phyloP scores from a whole-genome alignment of 2,797 vertebrate genomes.

The Notoglanidium macrostoma region DNA sequence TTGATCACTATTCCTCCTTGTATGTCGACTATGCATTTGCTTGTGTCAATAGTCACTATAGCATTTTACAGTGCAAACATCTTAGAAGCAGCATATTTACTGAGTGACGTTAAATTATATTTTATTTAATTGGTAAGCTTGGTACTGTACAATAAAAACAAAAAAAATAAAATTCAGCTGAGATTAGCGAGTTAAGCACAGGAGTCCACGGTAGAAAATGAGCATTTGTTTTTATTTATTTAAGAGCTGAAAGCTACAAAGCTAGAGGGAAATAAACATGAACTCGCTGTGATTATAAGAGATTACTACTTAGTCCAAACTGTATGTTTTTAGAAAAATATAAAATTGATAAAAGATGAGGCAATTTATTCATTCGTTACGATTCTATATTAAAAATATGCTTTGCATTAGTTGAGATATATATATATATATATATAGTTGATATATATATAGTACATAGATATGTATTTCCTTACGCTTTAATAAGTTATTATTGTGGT shows the following conservation, averaged over 20 bases:
- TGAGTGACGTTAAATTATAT: constrained; percentile 40
- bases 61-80: constrained; percentile 48
- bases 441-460: no score
- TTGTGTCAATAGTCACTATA: constrained; percentile 7
- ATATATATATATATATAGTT: constrained; percentile 53
- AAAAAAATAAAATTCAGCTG: neutral
- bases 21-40: constrained; percentile 9
- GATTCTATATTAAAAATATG: constrained; percentile 65
- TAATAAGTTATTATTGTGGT: constrained; percentile 60
- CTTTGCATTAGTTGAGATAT: constrained; percentile 72
- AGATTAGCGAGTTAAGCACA: constrained; percentile 10
- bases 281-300: constrained; percentile 45
- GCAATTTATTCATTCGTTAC: constrained; percentile 40
- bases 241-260: constrained; percentile 40
- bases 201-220: constrained; percentile 42
- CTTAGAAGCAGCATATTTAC: constrained; percentile 53
- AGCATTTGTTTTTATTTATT: neutral
- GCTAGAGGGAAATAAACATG: constrained; percentile 34
- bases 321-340: constrained; percentile 66
- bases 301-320: constrained; percentile 46
- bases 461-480: constrained; percentile 41
- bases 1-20: constrained; percentile 18
- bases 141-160: constrained; percentile 48
- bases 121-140: constrained; percentile 21
- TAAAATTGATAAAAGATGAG: constrained; percentile 65